These are phyloP conservation scores for Chaetodon trifascialis DNA, from an alignment of 2,113 vertebrate genomes.

Conservation along the genomic window DNA sequence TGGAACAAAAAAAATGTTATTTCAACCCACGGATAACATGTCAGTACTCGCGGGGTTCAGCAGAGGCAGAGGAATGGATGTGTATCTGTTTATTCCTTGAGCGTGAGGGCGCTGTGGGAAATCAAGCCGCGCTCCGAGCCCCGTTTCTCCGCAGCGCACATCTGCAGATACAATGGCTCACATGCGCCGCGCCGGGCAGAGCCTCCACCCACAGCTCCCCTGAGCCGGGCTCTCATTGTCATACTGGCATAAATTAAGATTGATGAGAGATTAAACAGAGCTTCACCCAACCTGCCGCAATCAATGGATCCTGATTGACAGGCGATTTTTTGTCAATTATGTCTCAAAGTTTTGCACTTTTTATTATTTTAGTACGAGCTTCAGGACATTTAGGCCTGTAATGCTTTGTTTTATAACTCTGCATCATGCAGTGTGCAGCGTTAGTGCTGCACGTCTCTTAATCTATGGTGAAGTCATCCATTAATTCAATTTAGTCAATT, in stretches of 20 bases:
- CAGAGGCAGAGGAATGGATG: slow-evolving; percentile 86
- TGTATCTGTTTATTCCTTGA: slow-evolving; percentile 90
- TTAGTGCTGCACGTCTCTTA: not conserved
- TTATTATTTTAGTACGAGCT: slow-evolving; percentile 57
- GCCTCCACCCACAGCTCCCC: slow-evolving; percentile 88
- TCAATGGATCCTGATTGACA: slow-evolving; percentile 89
- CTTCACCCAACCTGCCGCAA: slow-evolving; percentile 84
- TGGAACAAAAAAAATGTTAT: slow-evolving; percentile 89
- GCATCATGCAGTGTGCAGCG: not conserved
- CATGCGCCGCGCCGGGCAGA: slow-evolving; percentile 88
- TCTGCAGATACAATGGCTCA: slow-evolving; percentile 94
- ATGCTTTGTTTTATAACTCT: not conserved
- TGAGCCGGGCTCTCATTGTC: slow-evolving; percentile 93
- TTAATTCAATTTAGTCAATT: not conserved
- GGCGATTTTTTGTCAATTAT: slow-evolving; percentile 89
- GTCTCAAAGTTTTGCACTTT: slow-evolving; percentile 84
- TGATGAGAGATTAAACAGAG: slow-evolving; percentile 95
- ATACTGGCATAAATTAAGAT: slow-evolving; percentile 98
- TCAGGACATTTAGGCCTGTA: not conserved
- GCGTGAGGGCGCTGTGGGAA: slow-evolving; percentile 91
- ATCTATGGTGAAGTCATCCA: not conserved
- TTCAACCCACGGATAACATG: slow-evolving; percentile 92
- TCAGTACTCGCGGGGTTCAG: slow-evolving; percentile 89
- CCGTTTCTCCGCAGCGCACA: slow-evolving; percentile 86
- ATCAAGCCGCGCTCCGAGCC: slow-evolving; percentile 88